Evolutionary conservation across 1,140 invertebrate genomes (phyloP).

Genomic region (Leguminivora glycinivorella): DNA sequence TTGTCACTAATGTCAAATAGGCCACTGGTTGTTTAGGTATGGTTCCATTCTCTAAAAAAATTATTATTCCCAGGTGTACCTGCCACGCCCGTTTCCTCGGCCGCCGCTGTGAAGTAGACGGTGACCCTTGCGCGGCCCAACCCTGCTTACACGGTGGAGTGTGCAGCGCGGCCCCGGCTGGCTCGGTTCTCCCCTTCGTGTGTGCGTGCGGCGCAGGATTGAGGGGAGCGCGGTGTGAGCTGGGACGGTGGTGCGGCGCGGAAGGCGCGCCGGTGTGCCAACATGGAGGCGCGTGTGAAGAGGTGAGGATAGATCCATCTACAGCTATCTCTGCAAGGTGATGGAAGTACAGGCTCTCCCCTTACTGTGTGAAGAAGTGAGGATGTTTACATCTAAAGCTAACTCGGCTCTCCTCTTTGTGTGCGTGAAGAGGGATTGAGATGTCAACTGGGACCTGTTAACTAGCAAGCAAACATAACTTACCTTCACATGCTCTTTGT

Average conservation of each 20-base stretch:
- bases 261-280: slow-evolving; percentile 89
- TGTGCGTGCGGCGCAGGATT: slow-evolving; percentile 87
- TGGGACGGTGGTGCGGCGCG: slow-evolving; percentile 88
- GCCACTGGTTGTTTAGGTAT: no score
- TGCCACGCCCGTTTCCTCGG: slow-evolving; percentile 91
- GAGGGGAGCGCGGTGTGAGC: slow-evolving; percentile 89
- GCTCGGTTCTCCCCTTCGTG: slow-evolving; percentile 79
- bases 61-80: slow-evolving; percentile 80
- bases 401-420: slow-evolving; percentile 80
- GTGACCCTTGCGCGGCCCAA: slow-evolving; percentile 92
- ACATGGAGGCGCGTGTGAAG: slow-evolving; percentile 91
- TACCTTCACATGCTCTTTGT: no score
- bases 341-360: no score
- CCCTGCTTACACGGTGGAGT: slow-evolving; percentile 93
- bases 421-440: slow-evolving; percentile 88
- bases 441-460: slow-evolving; percentile 92
- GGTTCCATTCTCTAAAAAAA: no score
- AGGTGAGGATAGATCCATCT: slow-evolving; percentile 67
- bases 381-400: no score
- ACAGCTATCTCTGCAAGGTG: no score
- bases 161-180: slow-evolving; percentile 79
- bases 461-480: no score
- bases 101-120: slow-evolving; percentile 89
- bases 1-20: no score
- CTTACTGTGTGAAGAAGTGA: slow-evolving; percentile 88